A percentile compares a stretch with the other conserved stretches of the same genome.
These are phyloP conservation scores for Drosophila hydei DNA, from an alignment of 1,140 invertebrate species.

Conservation along the genomic window DNA sequence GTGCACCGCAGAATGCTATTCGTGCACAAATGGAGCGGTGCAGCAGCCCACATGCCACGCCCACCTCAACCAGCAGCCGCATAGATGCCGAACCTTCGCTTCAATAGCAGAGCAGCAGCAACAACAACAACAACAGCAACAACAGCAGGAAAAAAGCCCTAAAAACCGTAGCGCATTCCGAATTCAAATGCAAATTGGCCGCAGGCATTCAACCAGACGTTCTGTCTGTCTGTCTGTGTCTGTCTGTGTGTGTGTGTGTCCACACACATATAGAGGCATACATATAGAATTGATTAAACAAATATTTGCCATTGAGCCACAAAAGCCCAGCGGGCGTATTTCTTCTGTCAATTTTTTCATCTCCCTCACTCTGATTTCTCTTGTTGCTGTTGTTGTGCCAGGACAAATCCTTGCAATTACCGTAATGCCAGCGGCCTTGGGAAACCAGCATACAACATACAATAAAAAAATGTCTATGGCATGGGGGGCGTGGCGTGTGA, in stretches of 20 bases:
- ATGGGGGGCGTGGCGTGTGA: slow-evolving; percentile 4
- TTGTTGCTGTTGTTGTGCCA: slow-evolving; percentile 23
- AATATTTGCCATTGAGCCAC: slow-evolving; percentile 69
- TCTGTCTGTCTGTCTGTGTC: slow-evolving; percentile 14
- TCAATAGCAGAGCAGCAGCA: background rate
- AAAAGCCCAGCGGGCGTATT: slow-evolving; percentile 37
- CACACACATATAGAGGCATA: slow-evolving; percentile 8
- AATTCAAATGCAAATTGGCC: slow-evolving; percentile 66
- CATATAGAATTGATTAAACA: slow-evolving; percentile 71
- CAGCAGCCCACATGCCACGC: background rate
- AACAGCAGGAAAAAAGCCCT: slow-evolving; percentile 12
- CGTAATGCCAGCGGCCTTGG: slow-evolving; percentile 75
- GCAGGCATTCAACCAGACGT: slow-evolving; percentile 62
- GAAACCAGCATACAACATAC: slow-evolving; percentile 6
- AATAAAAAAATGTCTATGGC: too few species aligned
- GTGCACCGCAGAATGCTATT: slow-evolving; percentile 40
- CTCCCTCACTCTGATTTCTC: slow-evolving; percentile 2
- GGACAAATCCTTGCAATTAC: slow-evolving; percentile 75
- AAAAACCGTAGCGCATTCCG: slow-evolving; percentile 26
- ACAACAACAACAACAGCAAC: background rate
- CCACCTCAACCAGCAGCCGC: background rate
- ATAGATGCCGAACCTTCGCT: background rate
- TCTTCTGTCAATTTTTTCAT: slow-evolving; percentile 19
- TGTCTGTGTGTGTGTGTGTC: slow-evolving; percentile 7
- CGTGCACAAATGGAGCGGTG: slow-evolving; percentile 30